A percentile compares a stretch with the other conserved stretches of the same genome.
These are phyloP conservation scores for Petrolisthes cinctipes DNA, from an alignment of 2,888 invertebrate species.

Conservation along the genomic window DNA sequence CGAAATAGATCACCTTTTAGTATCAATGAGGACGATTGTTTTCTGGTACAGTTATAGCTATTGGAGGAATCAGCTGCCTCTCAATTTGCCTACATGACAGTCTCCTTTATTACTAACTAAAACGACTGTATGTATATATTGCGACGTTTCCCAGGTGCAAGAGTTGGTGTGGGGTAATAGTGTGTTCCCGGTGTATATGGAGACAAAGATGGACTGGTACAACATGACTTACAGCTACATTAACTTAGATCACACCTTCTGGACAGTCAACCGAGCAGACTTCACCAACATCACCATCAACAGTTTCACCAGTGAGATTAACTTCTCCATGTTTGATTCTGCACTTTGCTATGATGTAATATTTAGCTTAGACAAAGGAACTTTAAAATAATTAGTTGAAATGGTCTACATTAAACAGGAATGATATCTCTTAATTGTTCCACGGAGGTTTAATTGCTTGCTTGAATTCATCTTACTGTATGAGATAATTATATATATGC, in stretches of 20 bases:
- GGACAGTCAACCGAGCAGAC: conserved; percentile 28
- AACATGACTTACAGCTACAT: conserved; percentile 28
- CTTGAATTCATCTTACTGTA: too few relatives aligned
- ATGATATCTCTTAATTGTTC: too few relatives aligned
- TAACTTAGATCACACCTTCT: conserved; percentile 3
- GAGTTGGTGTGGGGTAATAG: conserved; percentile 22
- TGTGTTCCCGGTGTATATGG: conserved; percentile 24
- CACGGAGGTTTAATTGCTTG: too few relatives aligned
- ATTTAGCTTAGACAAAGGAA: background rate
- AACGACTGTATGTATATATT: background rate
- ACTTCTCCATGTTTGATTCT: background rate
- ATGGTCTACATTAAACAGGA: too few relatives aligned
- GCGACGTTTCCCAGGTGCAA: conserved; percentile 12
- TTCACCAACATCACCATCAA: conserved; percentile 38
- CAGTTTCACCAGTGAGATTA: conserved; percentile 32
- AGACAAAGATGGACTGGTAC: background rate
- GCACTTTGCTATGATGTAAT: background rate
- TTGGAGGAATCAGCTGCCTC: too few relatives aligned
- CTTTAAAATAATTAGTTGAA: too few relatives aligned
- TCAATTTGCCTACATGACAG: too few relatives aligned
- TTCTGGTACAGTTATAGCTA: too few relatives aligned
- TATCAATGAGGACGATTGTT: too few relatives aligned
- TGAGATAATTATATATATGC: too few relatives aligned
- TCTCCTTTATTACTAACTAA: background rate
- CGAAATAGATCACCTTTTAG: too few relatives aligned